Conservation (phyloP, 2,113 vertebrate genomes). For the Salvelinus fontinalis region DNA sequence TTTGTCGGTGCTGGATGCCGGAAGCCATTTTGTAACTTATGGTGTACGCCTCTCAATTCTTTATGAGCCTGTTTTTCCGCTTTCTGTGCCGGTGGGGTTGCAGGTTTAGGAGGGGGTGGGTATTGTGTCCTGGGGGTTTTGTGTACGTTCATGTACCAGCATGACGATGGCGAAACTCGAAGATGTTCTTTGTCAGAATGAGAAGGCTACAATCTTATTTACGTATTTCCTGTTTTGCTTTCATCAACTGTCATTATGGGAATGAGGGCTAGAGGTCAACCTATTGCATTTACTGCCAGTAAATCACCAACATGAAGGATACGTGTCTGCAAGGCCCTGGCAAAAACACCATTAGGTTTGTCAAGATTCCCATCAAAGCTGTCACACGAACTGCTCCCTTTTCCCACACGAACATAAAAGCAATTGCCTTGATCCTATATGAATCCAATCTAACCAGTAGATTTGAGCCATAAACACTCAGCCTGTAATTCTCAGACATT, state of each 20-base stretch:
- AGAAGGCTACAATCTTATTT: constrained; percentile 10
- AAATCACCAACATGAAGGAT: neutral
- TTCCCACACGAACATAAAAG: neutral
- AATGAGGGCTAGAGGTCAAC: constrained; percentile 1
- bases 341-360: neutral
- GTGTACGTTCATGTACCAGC: constrained; percentile 50
- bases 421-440: too few species aligned
- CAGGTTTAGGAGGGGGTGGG: neutral
- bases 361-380: neutral
- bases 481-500: too few species aligned
- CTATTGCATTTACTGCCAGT: neutral
- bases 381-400: too few species aligned
- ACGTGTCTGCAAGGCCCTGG: neutral
- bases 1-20: constrained; percentile 8
- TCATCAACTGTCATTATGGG: constrained; percentile 27
- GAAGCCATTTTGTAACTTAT: constrained; percentile 46
- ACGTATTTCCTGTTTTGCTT: constrained; percentile 31
- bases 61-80: constrained; percentile 2
- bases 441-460: neutral
- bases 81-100: neutral
- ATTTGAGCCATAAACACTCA: too few species aligned
- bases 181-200: constrained; percentile 19
- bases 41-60: neutral
- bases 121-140: constrained; percentile 17
- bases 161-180: constrained; percentile 30